These are phyloP conservation scores for Orius insidiosus DNA, from an alignment of 1,140 invertebrate species.

Conservation along the genomic window DNA sequence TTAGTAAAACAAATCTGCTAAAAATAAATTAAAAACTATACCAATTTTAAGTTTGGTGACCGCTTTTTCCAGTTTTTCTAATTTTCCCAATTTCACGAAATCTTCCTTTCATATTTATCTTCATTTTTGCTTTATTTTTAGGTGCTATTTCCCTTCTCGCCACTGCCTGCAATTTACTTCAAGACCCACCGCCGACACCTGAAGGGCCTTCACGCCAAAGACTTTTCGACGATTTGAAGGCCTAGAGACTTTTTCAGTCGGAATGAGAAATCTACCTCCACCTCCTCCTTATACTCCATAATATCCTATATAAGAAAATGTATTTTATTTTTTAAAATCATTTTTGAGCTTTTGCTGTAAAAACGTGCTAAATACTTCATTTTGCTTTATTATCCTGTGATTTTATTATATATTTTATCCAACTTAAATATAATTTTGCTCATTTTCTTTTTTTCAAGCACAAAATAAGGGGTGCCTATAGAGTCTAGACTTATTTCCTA, in stretches of 20 bases:
- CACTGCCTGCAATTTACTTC: conserved; percentile 23
- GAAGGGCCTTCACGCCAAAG: conserved; percentile 8
- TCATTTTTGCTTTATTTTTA: conserved; percentile 12
- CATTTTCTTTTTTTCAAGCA: no score
- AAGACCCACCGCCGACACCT: conserved; percentile 9
- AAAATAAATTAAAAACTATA: background rate
- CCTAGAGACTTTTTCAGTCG: conserved; percentile 22
- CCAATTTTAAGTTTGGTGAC: background rate
- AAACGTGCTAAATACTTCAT: no score
- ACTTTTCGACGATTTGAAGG: conserved; percentile 23
- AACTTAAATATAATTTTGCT: no score
- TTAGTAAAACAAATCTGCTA: background rate
- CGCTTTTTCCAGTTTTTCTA: no score
- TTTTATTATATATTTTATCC: no score
- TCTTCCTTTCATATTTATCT: background rate
- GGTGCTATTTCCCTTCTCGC: conserved; percentile 23
- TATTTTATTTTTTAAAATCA: no score
- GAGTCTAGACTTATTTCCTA: no score
- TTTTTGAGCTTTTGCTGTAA: no score
- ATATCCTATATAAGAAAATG: background rate
- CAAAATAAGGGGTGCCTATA: no score
- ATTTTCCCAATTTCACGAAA: background rate
- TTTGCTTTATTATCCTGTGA: no score
- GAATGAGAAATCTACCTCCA: conserved; percentile 20
- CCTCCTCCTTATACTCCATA: conserved; percentile 26